phyloP scores from a whole-genome alignment of 1,140 invertebrate species.

The Zaprionus ornatus region DNA sequence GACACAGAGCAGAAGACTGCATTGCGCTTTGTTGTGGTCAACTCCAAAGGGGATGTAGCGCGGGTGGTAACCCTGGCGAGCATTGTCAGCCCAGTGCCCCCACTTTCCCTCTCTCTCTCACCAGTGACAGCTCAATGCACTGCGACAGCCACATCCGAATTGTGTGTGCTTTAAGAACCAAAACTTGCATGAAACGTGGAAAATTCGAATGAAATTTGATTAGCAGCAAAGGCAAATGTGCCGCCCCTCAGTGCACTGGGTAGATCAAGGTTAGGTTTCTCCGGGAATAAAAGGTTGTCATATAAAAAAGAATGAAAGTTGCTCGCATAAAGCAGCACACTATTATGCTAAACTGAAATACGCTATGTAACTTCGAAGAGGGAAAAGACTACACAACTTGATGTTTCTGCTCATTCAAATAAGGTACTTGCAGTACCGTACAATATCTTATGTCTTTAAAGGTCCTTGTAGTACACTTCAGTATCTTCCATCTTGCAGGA shows the following conservation, averaged over 20 bases:
- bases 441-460: no score
- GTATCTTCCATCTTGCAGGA: no score
- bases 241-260: neutral
- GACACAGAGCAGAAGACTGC: constrained; percentile 1
- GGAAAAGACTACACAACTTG: no score
- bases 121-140: constrained; percentile 1
- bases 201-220: neutral
- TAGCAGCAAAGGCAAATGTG: neutral
- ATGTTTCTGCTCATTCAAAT: no score
- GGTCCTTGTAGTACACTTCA: no score
- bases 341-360: no score
- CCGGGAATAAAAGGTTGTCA: neutral
- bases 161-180: neutral
- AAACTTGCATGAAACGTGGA: neutral
- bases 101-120: neutral
- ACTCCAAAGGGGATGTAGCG: neutral
- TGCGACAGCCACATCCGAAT: constrained; percentile 1
- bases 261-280: neutral
- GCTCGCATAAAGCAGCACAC: no score
- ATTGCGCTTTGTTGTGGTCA: constrained; percentile 55
- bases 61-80: neutral
- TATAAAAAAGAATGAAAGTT: no score
- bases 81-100: neutral
- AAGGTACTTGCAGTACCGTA: no score
- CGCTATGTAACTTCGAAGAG: no score